Base-by-base conservation (phyloP, 1,140 invertebrate genomes). In the Pseudomyrmex cubaensis region DNA sequence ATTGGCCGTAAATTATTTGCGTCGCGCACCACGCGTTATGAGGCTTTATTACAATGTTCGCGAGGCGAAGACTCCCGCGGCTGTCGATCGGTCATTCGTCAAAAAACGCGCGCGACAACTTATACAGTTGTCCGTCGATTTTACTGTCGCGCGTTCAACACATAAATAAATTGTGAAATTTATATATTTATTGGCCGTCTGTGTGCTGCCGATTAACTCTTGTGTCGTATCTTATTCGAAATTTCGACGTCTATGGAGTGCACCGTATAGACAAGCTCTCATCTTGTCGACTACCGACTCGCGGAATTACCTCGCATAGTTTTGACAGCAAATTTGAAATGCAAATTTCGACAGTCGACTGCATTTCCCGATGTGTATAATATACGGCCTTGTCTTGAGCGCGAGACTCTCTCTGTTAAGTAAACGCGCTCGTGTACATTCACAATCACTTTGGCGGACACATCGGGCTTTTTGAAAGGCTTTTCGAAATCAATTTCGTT, bases 1-100 rank as follows among this genome's bases (percentile, higher is more conserved):
- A 87, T 87, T 86, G 73, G 15, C 56, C 56, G 83, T 87, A 87
- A 87, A 87, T 87, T 82, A 87, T 87, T 67, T 48, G 52, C 50
- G 22, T 48, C 80, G 66, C 54, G 54, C 59, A 70, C n/a, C 25
- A 20, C 54, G 64, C 54, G 44, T 50, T 61, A 80, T 10, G 20
- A 25, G n/a, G 44, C 22, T 20, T 50, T 17, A 13, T 22, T 25
- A 50, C 2, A 59, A 50, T 72, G 44, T 80, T 80, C 9, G 44
- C 54, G 44, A 25, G 35, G 20, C 54, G 35, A 17, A 22, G 69
- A 35, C 52, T 63, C 25, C 44, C 61, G 35, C 48, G 74, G 48
- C 59, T 70, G 76, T 69, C 76, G 69, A 69, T 69, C 64, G 66
- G 20, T 70, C 76, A 70, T 70, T 54, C n/a, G 66, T 72, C 66